Evolutionary conservation across 2,797 vertebrate genomes (phyloP), one percentile per base, ranked within the genome.

Genomic region (Oreortyx pictus): DNA sequence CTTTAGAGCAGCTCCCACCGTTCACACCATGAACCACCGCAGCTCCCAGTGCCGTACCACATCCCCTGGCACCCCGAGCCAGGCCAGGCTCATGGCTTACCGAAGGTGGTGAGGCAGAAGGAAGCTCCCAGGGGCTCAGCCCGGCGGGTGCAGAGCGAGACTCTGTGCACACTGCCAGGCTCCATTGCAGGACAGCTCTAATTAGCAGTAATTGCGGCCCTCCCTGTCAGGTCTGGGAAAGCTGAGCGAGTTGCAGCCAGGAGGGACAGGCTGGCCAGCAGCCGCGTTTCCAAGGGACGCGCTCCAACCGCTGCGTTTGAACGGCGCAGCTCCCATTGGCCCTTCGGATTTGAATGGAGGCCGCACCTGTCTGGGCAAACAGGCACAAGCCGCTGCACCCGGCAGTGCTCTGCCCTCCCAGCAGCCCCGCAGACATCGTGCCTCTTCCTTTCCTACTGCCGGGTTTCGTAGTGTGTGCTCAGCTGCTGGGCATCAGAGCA

Each of bases 31-130:
- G 43, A 37, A 60, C 23, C 20, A 39, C 23, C 33, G 44, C 2
- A 0, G 71, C 49, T 31, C 49, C 29, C 7, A 0, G 84, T 54
- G 52, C 52, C 52, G 6, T 31, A 18, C 43, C 72, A 61, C 50
- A 12, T 7, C 10, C 47, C 79, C 2, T 0, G 33, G 64, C 50
- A 31, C 46, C 43, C 47, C 19, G 6, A 22, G 56, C 56, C 54
- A n/a, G 18, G 37, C 52, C 31, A 1, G 33, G 31, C 14, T 43
- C 39, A 4, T 7, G 24, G 77, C 97, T 98, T 97, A 98, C 98
- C 98, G 15, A 97, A 97, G 1, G 97, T 97, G 81, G 67, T n/a
- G 91, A 97, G 97, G 72, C 82, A 95, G 87, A 97, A 97, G 35
- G 97, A 64, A 14, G 94, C 23, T 67, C 94, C 93, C 43, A 54